These are phyloP conservation scores for Trichonephila clavata DNA, from an alignment of 1,140 invertebrate genomes.

Conservation along the genomic window DNA sequence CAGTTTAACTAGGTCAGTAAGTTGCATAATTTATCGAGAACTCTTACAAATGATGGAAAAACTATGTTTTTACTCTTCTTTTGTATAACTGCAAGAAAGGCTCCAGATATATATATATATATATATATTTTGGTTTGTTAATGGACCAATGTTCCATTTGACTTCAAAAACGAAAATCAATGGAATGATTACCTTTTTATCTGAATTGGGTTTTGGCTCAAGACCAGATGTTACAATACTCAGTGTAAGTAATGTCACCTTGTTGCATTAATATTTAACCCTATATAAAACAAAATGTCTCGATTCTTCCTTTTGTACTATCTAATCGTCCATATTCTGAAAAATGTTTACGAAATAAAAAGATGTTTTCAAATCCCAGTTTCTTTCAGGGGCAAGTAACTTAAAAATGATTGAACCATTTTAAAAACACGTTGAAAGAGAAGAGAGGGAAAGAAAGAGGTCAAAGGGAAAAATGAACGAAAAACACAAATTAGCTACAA, in stretches of 20 bases:
- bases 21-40: constrained; percentile 10
- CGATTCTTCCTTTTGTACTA: background rate
- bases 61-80: background rate
- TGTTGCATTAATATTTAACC: background rate
- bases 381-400: background rate
- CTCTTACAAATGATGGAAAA: constrained; percentile 8
- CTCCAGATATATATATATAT: background rate
- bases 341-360: background rate
- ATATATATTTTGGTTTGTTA: background rate
- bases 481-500: too few species aligned
- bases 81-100: background rate
- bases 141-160: background rate
- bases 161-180: background rate
- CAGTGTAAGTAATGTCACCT: background rate
- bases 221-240: background rate
- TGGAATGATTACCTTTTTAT: background rate
- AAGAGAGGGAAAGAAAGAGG: too few species aligned
- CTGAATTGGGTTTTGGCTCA: background rate
- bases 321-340: background rate
- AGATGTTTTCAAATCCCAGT: background rate
- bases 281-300: background rate
- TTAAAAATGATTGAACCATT: background rate
- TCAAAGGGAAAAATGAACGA: too few species aligned
- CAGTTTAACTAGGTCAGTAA: constrained; percentile 16
- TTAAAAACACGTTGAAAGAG: too few species aligned